A percentile compares a stretch with the other conserved stretches of the same genome.
These are phyloP conservation scores for Atta colombica DNA, from an alignment of 1,140 invertebrate genomes.

Conservation along the genomic window DNA sequence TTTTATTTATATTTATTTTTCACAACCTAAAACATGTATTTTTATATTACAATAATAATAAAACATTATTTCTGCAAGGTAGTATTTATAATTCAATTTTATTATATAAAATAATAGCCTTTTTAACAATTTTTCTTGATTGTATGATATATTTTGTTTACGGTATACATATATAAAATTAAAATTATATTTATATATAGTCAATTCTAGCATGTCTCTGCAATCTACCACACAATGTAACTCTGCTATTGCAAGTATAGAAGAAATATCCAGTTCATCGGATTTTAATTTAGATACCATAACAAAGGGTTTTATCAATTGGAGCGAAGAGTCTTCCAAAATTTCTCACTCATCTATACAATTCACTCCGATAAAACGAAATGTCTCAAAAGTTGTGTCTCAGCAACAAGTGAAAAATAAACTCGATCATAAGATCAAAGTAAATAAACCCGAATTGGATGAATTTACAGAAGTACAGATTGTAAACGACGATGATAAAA, in stretches of 20 bases:
- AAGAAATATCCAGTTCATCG: constrained; percentile 56
- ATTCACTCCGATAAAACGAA: constrained; percentile 27
- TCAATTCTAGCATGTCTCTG: constrained; percentile 69
- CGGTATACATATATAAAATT: neutral
- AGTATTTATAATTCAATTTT: neutral
- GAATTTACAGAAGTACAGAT: constrained; percentile 42
- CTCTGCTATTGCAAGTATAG: constrained; percentile 67
- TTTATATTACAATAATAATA: neutral
- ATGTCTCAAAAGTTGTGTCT: constrained; percentile 11
- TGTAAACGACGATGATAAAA: constrained; percentile 23
- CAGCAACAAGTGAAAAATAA: constrained; percentile 28
- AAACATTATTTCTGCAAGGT: neutral
- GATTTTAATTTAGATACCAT: constrained; percentile 62
- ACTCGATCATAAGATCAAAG: neutral
- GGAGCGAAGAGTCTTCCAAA: constrained; percentile 38
- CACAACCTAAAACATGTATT: neutral
- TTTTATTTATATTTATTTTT: constrained; percentile 10
- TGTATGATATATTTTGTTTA: neutral
- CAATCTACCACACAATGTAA: constrained; percentile 64
- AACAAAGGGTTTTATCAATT: constrained; percentile 47
- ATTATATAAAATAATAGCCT: neutral
- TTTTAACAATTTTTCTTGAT: neutral
- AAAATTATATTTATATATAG: constrained; percentile 60
- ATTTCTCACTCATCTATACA: constrained; percentile 35
- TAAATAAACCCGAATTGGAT: constrained; percentile 42